phyloP scores from a whole-genome alignment of 2,113 vertebrate genomes.

The Megaceryle maxima region DNA sequence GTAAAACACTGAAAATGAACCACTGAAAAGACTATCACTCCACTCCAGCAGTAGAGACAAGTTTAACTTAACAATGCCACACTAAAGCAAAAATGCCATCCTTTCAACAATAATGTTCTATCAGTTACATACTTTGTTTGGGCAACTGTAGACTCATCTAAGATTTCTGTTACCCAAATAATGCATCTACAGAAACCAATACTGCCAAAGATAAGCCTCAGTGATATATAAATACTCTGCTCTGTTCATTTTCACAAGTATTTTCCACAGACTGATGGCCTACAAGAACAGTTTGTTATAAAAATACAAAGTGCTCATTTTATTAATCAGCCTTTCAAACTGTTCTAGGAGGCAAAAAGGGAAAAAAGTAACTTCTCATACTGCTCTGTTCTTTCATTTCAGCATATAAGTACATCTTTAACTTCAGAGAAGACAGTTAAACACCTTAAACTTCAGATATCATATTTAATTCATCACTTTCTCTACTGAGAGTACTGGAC shows the following conservation, averaged over 20 bases:
- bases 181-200: fast-evolving
- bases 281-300: neutral
- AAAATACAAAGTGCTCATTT: neutral
- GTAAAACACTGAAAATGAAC: neutral
- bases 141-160: neutral
- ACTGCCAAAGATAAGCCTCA: neutral
- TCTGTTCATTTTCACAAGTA: neutral
- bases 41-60: neutral
- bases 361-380: neutral
- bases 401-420: neutral
- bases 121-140: neutral
- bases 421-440: neutral
- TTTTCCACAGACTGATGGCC: neutral
- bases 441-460: neutral
- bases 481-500: neutral
- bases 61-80: neutral
- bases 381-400: neutral
- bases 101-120: neutral
- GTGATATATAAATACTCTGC: neutral
- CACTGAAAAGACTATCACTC: neutral
- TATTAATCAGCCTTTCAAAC: neutral
- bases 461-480: neutral
- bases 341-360: neutral
- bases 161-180: neutral
- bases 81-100: neutral